These are phyloP conservation scores for Trichopoda pennipes DNA, from an alignment of 2,888 invertebrate genomes.

Conservation along the genomic window DNA sequence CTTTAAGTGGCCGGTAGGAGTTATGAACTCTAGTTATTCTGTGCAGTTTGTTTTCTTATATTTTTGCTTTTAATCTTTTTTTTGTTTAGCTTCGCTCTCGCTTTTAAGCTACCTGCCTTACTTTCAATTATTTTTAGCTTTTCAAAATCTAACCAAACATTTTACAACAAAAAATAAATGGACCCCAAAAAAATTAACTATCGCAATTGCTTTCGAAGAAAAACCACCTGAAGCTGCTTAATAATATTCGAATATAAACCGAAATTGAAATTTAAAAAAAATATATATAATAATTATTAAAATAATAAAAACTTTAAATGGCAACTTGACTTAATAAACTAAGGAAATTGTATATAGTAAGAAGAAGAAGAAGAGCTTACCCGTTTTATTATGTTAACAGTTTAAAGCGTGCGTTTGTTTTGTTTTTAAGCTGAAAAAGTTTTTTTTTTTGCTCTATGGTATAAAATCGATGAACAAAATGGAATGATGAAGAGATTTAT, in stretches of 20 bases:
- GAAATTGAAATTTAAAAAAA: neutral
- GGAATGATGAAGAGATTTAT: constrained; percentile 15
- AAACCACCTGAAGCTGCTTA: neutral
- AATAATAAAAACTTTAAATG: constrained; percentile 5
- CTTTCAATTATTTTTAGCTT: too few relatives aligned
- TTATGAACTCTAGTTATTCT: too few relatives aligned
- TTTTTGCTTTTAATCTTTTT: too few relatives aligned
- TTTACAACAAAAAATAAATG: neutral
- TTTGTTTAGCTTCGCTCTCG: too few relatives aligned
- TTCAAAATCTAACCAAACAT: neutral
- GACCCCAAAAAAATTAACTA: constrained; percentile 35
- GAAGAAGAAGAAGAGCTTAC: constrained; percentile 53
- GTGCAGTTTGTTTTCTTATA: too few relatives aligned
- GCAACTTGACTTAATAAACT: neutral
- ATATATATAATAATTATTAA: too few relatives aligned
- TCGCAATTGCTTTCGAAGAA: constrained; percentile 45
- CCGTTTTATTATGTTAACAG: constrained; percentile 44
- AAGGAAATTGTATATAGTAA: neutral
- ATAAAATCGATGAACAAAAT: constrained; percentile 26
- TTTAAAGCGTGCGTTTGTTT: constrained; percentile 58
- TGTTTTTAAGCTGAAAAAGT: constrained; percentile 51
- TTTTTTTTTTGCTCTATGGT: constrained; percentile 12
- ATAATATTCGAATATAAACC: neutral
- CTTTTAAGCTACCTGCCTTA: too few relatives aligned
- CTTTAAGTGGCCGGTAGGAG: too few relatives aligned